Evolutionary conservation across 1,140 invertebrate genomes (phyloP).

Genomic region (Drosophila arizonae): DNA sequence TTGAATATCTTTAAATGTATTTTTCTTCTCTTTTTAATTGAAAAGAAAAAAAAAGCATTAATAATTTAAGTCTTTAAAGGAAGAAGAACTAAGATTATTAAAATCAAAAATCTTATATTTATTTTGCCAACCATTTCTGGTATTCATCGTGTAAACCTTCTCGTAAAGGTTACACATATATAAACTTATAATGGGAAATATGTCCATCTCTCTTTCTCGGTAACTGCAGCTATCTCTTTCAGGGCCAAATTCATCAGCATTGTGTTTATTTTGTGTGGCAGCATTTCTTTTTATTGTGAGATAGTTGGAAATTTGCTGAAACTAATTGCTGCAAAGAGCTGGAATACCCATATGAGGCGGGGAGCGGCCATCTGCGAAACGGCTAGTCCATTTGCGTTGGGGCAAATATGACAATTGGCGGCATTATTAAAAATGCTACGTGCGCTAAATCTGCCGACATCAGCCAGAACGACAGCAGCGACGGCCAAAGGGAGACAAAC

Average conservation of each 20-base stretch:
- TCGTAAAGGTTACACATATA: background rate
- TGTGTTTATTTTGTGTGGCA: slow-evolving; percentile 5
- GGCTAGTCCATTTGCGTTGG: slow-evolving; percentile 51
- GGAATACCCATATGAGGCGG: slow-evolving; percentile 1
- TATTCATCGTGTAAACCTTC: too few species aligned
- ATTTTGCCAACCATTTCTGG: too few species aligned
- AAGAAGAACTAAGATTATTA: too few species aligned
- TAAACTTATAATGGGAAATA: background rate
- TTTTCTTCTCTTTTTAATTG: too few species aligned
- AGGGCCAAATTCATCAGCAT: background rate
- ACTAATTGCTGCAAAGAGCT: slow-evolving; percentile 39
- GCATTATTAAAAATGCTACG: slow-evolving; percentile 72
- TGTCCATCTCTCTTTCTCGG: background rate
- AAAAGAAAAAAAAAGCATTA: too few species aligned
- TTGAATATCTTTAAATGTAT: too few species aligned
- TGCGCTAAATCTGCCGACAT: slow-evolving; percentile 73
- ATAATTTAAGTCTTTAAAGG: too few species aligned
- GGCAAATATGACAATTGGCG: slow-evolving; percentile 76
- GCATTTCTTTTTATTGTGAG: slow-evolving; percentile 38
- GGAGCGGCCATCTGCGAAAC: background rate
- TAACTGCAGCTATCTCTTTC: background rate
- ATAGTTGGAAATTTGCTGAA: slow-evolving; percentile 35
- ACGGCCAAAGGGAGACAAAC: slow-evolving; percentile 20
- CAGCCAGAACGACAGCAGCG: slow-evolving; percentile 43
- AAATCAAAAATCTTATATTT: too few species aligned